Percentiles rank a stretch among this genome's conserved stretches.
Evolutionary conservation across 2,888 invertebrate species (phyloP).

Genomic region (Caenorhabditis sp.): DNA sequence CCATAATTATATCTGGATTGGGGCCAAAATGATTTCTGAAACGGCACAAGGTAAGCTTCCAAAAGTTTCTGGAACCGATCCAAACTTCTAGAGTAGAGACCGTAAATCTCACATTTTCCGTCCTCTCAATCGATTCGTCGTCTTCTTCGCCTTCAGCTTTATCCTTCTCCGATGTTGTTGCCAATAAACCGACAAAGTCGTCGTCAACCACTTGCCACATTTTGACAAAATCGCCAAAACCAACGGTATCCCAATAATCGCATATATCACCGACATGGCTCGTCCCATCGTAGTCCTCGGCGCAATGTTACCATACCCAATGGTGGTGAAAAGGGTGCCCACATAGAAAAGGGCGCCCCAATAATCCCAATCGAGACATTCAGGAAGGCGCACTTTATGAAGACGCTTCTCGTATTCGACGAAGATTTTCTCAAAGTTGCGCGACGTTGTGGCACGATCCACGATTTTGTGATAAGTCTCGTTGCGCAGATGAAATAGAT

Average conservation of each 20-base stretch:
- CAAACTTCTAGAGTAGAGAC: too few species aligned
- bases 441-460: slow-evolving; percentile 7
- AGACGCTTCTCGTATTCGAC: slow-evolving; percentile 55
- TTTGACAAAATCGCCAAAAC: slow-evolving; percentile 88
- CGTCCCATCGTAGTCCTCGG: slow-evolving; percentile 86
- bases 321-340: slow-evolving; percentile 73
- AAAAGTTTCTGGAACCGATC: too few species aligned
- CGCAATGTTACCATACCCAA: slow-evolving; percentile 86
- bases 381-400: slow-evolving; percentile 57
- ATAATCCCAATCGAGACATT: slow-evolving; percentile 68
- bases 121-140: slow-evolving; percentile 40
- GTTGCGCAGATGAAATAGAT: slow-evolving; percentile 56
- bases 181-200: slow-evolving; percentile 48
- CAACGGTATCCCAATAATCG: slow-evolving; percentile 82
- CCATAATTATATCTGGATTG: too few species aligned
- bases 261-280: slow-evolving; percentile 88
- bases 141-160: slow-evolving; percentile 35
- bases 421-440: slow-evolving; percentile 51
- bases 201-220: slow-evolving; percentile 82
- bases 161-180: slow-evolving; percentile 43
- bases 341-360: slow-evolving; percentile 74
- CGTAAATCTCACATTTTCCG: slow-evolving; percentile 16
- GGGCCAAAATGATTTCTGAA: too few species aligned
- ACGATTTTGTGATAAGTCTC: slow-evolving; percentile 45
- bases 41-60: too few species aligned